These are phyloP conservation scores for Achlya flavicornis DNA, from an alignment of 2,888 invertebrate genomes.

Conservation along the genomic window DNA sequence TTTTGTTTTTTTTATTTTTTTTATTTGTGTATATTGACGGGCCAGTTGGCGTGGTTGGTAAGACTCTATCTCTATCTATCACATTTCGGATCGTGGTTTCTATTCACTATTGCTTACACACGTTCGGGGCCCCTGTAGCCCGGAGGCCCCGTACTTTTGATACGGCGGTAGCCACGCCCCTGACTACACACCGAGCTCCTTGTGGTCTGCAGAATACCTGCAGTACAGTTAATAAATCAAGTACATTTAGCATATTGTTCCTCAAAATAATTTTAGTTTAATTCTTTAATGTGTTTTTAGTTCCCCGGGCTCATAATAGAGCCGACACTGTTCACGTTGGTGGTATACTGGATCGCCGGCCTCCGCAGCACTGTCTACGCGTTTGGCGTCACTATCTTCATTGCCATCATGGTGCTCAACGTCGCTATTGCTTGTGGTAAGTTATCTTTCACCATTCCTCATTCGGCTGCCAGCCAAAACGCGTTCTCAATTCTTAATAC, in stretches of 20 bases:
- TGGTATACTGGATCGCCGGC: conserved; percentile 95
- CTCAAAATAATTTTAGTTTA: not conserved
- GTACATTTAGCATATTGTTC: not conserved
- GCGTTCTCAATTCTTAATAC: too few species aligned
- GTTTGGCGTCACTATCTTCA: conserved; percentile 87
- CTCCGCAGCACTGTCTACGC: conserved; percentile 87
- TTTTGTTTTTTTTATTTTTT: not conserved
- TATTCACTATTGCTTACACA: too few species aligned
- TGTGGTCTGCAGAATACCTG: too few species aligned
- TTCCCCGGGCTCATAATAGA: conserved; percentile 93
- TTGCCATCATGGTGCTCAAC: conserved; percentile 91
- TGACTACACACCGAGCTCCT: too few species aligned
- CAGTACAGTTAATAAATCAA: too few species aligned
- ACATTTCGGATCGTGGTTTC: too few species aligned
- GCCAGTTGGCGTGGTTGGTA: too few species aligned
- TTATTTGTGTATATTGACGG: not conserved
- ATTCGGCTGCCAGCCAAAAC: too few species aligned
- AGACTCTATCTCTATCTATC: too few species aligned
- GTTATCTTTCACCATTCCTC: conserved; percentile 23
- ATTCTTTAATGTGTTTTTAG: conserved; percentile 83
- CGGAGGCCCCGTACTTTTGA: too few species aligned
- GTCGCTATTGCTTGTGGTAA: conserved; percentile 94
- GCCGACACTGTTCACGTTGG: conserved; percentile 90
- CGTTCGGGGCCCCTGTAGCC: too few species aligned
- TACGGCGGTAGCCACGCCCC: too few species aligned